phyloP scores from a whole-genome alignment of 2,113 vertebrate genomes.

The Phyllopteryx taeniolatus region DNA sequence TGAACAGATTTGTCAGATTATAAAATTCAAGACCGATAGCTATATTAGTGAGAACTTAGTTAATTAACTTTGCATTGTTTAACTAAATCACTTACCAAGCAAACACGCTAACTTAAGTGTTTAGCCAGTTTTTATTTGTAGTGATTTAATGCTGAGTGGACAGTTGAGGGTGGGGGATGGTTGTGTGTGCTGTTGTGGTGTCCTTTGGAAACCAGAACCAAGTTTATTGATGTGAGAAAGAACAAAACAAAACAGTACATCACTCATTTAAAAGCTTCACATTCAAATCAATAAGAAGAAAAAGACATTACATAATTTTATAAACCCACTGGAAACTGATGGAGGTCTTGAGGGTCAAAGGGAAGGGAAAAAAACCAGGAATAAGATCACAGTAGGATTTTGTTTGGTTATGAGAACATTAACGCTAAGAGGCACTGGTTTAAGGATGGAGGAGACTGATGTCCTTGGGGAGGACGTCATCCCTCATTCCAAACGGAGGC shows the following conservation, averaged over 20 bases:
- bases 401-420: slow-evolving; percentile 42
- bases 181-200: slow-evolving; percentile 47
- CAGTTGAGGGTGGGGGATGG: slow-evolving; percentile 42
- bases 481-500: slow-evolving; percentile 28
- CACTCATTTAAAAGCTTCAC: slow-evolving; percentile 43
- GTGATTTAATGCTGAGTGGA: slow-evolving; percentile 55
- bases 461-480: slow-evolving; percentile 19
- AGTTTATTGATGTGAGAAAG: slow-evolving; percentile 14
- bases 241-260: slow-evolving; percentile 17
- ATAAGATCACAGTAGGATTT: slow-evolving; percentile 53
- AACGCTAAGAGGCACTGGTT: slow-evolving; percentile 66
- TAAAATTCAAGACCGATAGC: too few species aligned
- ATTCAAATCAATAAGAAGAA: slow-evolving; percentile 31
- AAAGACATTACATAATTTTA: slow-evolving; percentile 50
- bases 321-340: not conserved
- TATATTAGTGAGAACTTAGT: not conserved
- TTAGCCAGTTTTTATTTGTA: slow-evolving; percentile 69
- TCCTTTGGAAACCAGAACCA: slow-evolving; percentile 42
- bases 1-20: too few species aligned
- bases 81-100: slow-evolving; percentile 13
- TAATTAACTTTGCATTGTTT: not conserved
- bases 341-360: not conserved
- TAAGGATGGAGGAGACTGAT: slow-evolving; percentile 13
- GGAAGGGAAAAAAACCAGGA: not conserved
- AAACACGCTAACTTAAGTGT: slow-evolving; percentile 25